Base-by-base conservation (phyloP, 2,888 invertebrate genomes). In the Scaptomyza flava region DNA sequence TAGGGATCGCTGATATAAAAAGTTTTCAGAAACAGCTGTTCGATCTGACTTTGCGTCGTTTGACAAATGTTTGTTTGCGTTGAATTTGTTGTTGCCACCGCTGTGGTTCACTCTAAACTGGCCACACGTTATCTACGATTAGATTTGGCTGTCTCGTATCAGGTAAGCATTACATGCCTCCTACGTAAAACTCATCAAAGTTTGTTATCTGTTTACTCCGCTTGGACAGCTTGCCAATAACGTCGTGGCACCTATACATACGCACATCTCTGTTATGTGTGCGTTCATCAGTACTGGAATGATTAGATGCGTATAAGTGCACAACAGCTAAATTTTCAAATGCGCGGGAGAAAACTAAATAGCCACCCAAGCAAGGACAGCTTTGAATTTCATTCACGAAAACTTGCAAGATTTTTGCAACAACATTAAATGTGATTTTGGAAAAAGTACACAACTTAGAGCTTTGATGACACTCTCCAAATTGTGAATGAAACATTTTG, bases 381-480 rank as follows among this genome's bases (percentile, higher is more conserved):
- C 79, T 67, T 82, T 87, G 68, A 62, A 43, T 80, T 85, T 85
- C 86, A 87, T 82, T 87, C 88, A 87, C 82, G 77, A 81, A 82
- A 76, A 70, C 59, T 73, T 77, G 67, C 53, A 79, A 77, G 53
- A 72, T 67, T 75, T 75, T 75, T 81, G 36, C 64, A 62, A 62
- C 61, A 61, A 62, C 45, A 61, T 79, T 68, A 68, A 62, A 70
- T 67, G 65, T 72, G 73, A 82, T 76, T 79, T 87, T 42, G 20
- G 17, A 77, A 82, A 79, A 82, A 82, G 64, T 68, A 62, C 58
- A 65, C 59, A 43, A 56, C 52, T 42, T 34, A 14, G 46, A 80
- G 83, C 81, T 79, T 86, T 86, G 9, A 11, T 64, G 64, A 54
- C 50, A 76, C 81, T 86, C 68, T 69, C 72, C 59, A 72, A 87